A percentile compares a stretch with the other conserved stretches of the same genome.
Conservation (phyloP, 1,140 invertebrate genomes). For the Sarcophaga peregrina region DNA sequence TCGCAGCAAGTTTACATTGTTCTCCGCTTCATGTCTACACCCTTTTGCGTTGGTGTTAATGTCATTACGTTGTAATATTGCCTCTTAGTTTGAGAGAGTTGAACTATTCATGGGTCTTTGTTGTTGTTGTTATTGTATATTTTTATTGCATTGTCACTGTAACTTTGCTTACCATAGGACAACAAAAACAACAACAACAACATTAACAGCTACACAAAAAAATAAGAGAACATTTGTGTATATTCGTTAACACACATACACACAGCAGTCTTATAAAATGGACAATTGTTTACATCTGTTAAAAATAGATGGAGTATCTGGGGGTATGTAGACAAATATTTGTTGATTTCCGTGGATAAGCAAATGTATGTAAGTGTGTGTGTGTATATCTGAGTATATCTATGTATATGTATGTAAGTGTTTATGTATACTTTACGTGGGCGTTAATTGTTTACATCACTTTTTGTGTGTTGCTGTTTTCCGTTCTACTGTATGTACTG, state of each 20-base stretch:
- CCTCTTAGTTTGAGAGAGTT: too few species aligned
- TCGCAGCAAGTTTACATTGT: not conserved
- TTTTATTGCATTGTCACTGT: slow-evolving; percentile 35
- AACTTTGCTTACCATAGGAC: slow-evolving; percentile 10
- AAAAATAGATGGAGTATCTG: not conserved
- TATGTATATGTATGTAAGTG: not conserved
- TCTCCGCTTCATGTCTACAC: not conserved
- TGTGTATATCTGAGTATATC: not conserved
- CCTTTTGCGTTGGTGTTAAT: not conserved
- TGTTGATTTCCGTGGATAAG: slow-evolving; percentile 32
- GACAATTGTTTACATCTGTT: slow-evolving; percentile 37
- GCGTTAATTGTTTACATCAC: slow-evolving; percentile 45
- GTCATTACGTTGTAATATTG: too few species aligned
- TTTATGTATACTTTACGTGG: slow-evolving; percentile 33
- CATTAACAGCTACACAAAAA: too few species aligned
- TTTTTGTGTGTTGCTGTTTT: slow-evolving; percentile 28
- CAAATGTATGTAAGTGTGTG: not conserved
- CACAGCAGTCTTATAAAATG: not conserved
- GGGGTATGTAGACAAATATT: not conserved
- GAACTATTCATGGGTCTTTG: too few species aligned
- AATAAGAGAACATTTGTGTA: not conserved
- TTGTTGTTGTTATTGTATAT: slow-evolving; percentile 6
- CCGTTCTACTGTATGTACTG: slow-evolving; percentile 30
- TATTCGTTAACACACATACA: not conserved
- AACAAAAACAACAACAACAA: not conserved